Evolutionary conservation across 1,140 invertebrate species (phyloP), one percentile per base, ranked within the genome.

Genomic region (Amphibalanus amphitrite): DNA sequence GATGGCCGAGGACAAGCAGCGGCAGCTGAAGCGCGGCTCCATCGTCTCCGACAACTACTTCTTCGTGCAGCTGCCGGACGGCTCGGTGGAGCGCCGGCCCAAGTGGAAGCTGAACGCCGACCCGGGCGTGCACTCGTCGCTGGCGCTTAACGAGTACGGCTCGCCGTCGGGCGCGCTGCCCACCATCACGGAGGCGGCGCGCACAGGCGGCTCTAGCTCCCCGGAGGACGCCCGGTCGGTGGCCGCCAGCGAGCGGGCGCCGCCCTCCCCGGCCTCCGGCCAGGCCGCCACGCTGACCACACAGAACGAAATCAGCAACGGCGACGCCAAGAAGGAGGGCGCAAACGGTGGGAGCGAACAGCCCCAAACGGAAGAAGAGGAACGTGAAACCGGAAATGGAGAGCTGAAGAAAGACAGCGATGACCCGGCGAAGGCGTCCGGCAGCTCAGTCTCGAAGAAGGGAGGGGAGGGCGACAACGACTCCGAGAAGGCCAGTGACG

Each of bases 101-200:
- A 93, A 95, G 82, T 67, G 59, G 30, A 64, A 71, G 68, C 70
- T 83, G 74, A 92, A 95, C 81, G 85, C 90, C 47, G 92, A 95
- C 82, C 92, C 92, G n/a, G 92, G 92, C 33, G 92, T 95, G 28
- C 92, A 95, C 79, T 94, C 92, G 20, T 93, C 90, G 76, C 86
- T 95, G 74, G 91, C 93, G 80, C 80, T 95, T 76, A 91, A 94
- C 79, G 80, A 74, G 72, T 79, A 72, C 69, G 33, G 70, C 30
- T 72, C 74, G n/a, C 80, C 82, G 79, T 84, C 82, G 80, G 83
- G 81, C 79, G 89, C 87, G n/a, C 81, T 94, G 71, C 91, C 91
- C 59, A 93, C 91, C 29, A 93, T 94, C 76, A 89, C 89, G 28
- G 91, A 93, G 80, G 89, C 75, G 8, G 64, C 72, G 28, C 71